Conservation (phyloP, 1,140 invertebrate genomes). For the Pantala flavescens region DNA sequence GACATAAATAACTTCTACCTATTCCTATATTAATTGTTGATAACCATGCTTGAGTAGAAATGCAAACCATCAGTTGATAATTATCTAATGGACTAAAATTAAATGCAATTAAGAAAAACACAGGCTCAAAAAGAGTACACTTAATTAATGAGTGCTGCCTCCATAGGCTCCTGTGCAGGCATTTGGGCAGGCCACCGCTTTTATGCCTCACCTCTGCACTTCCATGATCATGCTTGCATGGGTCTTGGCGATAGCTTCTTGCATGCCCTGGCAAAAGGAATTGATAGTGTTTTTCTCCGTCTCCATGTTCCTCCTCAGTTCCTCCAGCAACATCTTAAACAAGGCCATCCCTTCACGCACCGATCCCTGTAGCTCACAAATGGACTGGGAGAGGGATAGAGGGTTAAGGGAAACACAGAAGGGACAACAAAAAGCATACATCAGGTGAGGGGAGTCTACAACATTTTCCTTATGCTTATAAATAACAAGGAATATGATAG, state of each 20-base stretch:
- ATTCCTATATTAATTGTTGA: no score
- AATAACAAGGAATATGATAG: neutral
- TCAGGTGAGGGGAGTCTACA: neutral
- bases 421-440: neutral
- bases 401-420: neutral
- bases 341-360: constrained; percentile 51
- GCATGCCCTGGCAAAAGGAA: constrained; percentile 53
- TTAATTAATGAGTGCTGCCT: constrained; percentile 6
- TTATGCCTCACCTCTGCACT: constrained; percentile 41
- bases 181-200: neutral
- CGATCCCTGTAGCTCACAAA: constrained; percentile 49
- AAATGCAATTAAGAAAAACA: neutral
- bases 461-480: neutral
- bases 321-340: constrained; percentile 53
- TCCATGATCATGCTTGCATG: constrained; percentile 50
- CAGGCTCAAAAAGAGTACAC: constrained; percentile 8
- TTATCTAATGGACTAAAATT: neutral
- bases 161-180: neutral
- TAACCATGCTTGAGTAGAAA: no score
- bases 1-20: no score
- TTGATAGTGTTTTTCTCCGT: constrained; percentile 53
- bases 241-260: constrained; percentile 53
- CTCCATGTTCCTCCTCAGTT: constrained; percentile 52
- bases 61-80: neutral
- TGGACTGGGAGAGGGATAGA: constrained; percentile 31